Base-by-base conservation (phyloP, 2,113 vertebrate species). In the Chlamydotis undulata region DNA sequence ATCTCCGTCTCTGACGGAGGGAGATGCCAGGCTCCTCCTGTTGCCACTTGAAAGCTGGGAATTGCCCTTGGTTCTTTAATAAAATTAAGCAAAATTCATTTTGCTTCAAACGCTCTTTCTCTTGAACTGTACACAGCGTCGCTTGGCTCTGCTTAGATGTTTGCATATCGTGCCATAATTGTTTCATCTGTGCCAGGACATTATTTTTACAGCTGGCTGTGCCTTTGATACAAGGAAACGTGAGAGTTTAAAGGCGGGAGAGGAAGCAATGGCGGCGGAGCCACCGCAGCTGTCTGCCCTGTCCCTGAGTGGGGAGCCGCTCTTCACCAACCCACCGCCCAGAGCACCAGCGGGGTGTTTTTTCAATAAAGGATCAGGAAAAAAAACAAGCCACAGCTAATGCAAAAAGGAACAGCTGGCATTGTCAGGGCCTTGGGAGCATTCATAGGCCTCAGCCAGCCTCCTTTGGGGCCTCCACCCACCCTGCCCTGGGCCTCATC, bases 161-260 rank as follows among this genome's bases (percentile, higher is more conserved):
- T 90, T 68, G 94, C 60, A 3, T 52, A n/a, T 68, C 24, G 4
- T 64, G 61, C 89, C 0, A 2, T 68, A 25, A 26, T 35, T 52
- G 83, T 90, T 84, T 91, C 82, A 19, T 43, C 84, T 29, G 2
- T 83, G 94, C 94, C 94, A 82, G 92, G 71, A 76, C 47, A 45
- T 86, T 96, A 88, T 96, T 97, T 96, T 97, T 97, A 94, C 96
- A 97, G 97, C 94, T 95, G 97, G 93, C 52, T 1, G 0, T 50
- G 91, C 77, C 96, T 97, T 96, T 95, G 97, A 84, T 81, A 35
- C 0, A 10, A 59, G 87, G 57, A 91, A 76, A 64, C 4, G 18
- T 53, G 84, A 21, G 69, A 55, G 80, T 64, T 80, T 9, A 9
- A 41, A 71, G 86, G 87, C 24, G 0, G 73, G 52, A 70, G 60